These are phyloP conservation scores for Butastur rufipennis DNA, from an alignment of 2,113 vertebrate species.

Conservation along the genomic window DNA sequence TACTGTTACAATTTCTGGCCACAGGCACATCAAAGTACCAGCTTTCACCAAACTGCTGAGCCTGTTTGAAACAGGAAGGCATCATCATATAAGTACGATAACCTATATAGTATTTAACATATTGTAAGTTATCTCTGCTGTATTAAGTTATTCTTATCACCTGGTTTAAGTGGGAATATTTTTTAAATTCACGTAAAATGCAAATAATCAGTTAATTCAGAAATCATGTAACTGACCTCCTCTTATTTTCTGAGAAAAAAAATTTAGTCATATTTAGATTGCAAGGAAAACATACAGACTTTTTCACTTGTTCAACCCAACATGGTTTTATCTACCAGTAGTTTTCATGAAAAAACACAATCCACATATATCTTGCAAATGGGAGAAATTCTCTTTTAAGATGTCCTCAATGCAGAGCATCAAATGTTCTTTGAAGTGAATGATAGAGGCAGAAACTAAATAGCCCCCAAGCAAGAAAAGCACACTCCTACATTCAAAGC, in stretches of 20 bases:
- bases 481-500: not conserved
- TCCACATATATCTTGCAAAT: not conserved
- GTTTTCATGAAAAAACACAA: not conserved
- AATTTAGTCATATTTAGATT: not conserved
- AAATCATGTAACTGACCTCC: not conserved
- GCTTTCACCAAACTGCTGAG: not conserved
- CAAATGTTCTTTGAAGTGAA: slow-evolving; percentile 1
- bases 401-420: not conserved
- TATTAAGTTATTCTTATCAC: not conserved
- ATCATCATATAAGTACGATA: not conserved
- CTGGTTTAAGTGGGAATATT: not conserved
- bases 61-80: not conserved
- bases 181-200: not conserved
- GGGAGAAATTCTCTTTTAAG: not conserved
- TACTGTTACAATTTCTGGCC: not conserved
- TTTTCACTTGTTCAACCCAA: not conserved
- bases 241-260: not conserved
- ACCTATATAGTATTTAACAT: not conserved
- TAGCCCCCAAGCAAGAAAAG: not conserved
- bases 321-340: not conserved
- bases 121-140: not conserved
- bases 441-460: not conserved
- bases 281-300: not conserved
- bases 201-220: not conserved
- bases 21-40: not conserved